Percentiles rank a stretch among this genome's conserved stretches.
Evolutionary conservation across 2,888 invertebrate genomes (phyloP).

Genomic region (Chirona hameri): DNA sequence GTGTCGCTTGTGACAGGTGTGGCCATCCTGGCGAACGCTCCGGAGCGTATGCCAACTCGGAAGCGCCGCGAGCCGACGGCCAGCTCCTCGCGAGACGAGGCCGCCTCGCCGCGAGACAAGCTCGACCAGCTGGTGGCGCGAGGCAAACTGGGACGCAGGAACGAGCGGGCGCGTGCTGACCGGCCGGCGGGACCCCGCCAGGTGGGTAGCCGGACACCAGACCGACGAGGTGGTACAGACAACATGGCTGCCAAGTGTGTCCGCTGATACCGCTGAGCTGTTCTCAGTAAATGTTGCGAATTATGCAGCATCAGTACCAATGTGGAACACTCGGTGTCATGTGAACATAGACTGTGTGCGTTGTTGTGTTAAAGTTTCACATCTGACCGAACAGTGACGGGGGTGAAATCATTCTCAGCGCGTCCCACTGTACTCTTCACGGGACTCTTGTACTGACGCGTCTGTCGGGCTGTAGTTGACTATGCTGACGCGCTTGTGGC

Average conservation of each 20-base stretch:
- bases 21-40: conserved; percentile 79
- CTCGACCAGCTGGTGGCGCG: conserved; percentile 27
- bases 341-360: too few species aligned
- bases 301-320: too few species aligned
- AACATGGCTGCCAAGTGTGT: conserved; percentile 10
- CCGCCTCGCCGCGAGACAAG: conserved; percentile 26
- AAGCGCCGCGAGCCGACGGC: conserved; percentile 35
- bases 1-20: conserved; percentile 58
- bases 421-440: too few species aligned
- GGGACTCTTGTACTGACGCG: too few species aligned
- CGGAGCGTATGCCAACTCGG: conserved; percentile 49
- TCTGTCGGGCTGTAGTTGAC: too few species aligned
- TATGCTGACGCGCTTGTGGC: too few species aligned
- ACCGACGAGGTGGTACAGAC: neutral
- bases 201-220: conserved; percentile 29
- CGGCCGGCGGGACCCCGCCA: conserved; percentile 34
- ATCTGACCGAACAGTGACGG: too few species aligned
- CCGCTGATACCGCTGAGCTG: neutral
- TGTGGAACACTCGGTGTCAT: too few species aligned
- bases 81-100: conserved; percentile 37
- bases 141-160: conserved; percentile 27
- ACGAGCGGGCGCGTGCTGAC: conserved; percentile 32
- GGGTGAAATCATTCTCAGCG: too few species aligned
- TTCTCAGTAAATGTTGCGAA: neutral
- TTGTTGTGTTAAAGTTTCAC: too few species aligned